Conservation (phyloP, 2,113 vertebrate species). For the Nesoenas mayeri region DNA sequence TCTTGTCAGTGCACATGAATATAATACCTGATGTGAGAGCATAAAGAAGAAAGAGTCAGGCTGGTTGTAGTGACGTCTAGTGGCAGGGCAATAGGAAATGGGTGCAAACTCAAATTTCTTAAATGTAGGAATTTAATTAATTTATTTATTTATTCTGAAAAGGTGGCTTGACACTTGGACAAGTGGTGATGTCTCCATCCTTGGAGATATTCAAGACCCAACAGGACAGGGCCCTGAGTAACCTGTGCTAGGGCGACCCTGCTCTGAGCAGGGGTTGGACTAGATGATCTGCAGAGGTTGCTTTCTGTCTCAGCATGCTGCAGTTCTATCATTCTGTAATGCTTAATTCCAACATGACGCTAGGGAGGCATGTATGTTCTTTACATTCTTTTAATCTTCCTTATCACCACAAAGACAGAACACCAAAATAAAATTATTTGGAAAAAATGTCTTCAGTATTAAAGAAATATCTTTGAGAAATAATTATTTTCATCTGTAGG, state of each 20-base stretch:
- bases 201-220: no score
- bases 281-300: not conserved
- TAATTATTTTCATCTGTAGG: not conserved
- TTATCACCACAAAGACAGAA: not conserved
- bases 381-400: not conserved
- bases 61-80: not conserved
- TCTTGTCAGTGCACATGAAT: not conserved
- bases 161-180: not conserved
- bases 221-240: no score
- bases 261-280: not conserved
- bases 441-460: not conserved
- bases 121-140: accelerated
- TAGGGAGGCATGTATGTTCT: not conserved
- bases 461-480: not conserved
- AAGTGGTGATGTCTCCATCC: not conserved
- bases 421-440: not conserved
- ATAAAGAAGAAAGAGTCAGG: not conserved
- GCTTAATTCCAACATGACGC: not conserved
- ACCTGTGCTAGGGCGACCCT: no score
- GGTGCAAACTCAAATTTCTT: not conserved
- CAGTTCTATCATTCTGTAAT: not conserved
- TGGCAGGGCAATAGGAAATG: not conserved
- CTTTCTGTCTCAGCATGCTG: not conserved
- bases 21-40: not conserved
- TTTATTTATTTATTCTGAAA: no score